A percentile compares a stretch with the other conserved stretches of the same genome.
Conservation (phyloP, 2,113 vertebrate species). For the Corythornis vintsioides region DNA sequence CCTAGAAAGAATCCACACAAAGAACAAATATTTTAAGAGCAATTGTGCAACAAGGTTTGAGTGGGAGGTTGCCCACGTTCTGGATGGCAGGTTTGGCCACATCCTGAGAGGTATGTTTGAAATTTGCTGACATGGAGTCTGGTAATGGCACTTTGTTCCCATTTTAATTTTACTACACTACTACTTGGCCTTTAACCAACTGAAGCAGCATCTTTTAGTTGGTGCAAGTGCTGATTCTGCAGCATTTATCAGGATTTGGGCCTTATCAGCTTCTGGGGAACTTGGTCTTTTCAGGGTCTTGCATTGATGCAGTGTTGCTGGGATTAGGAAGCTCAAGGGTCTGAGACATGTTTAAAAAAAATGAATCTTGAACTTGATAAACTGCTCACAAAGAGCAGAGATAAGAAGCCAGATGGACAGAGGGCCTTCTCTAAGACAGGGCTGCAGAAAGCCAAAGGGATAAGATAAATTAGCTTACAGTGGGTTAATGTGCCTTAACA, state of each 20-base stretch:
- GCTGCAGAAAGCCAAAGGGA: neutral
- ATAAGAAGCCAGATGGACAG: neutral
- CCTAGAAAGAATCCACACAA: neutral
- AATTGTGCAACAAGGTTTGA: neutral
- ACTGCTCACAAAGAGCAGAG: constrained; percentile 13
- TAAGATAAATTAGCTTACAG: neutral
- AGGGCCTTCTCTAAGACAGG: neutral
- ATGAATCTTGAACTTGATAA: neutral
- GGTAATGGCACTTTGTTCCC: constrained; percentile 62
- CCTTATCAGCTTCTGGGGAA: constrained; percentile 53
- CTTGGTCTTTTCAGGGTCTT: constrained; percentile 35
- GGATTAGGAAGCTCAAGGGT: neutral
- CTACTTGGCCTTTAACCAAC: constrained; percentile 63
- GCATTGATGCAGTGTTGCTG: neutral
- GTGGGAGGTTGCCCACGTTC: neutral
- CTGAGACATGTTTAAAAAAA: neutral
- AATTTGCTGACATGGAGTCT: constrained; percentile 43
- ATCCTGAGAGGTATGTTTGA: constrained; percentile 65
- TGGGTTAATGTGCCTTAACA: neutral
- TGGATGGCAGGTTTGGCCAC: neutral
- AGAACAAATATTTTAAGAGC: neutral
- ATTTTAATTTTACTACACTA: constrained; percentile 64
- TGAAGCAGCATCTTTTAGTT: constrained; percentile 64
- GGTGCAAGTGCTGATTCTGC: constrained; percentile 52
- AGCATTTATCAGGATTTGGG: constrained; percentile 56